Evolutionary conservation across 2,113 vertebrate species (phyloP), one percentile per base, ranked within the genome.

Genomic region (Cettia cetti): DNA sequence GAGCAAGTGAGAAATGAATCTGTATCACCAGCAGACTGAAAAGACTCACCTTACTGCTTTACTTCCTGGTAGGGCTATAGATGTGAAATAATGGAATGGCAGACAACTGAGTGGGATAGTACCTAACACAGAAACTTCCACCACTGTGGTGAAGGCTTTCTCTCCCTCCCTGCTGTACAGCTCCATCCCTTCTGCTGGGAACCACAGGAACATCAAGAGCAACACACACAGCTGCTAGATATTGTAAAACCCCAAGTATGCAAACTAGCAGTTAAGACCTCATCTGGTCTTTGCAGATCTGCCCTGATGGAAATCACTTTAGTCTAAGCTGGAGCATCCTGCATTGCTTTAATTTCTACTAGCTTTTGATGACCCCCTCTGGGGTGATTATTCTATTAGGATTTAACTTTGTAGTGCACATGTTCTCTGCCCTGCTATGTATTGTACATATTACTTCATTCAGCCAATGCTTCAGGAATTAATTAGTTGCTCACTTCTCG

Each of bases 311-410:
- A 77, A 93, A 77, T 86, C n/a, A 49, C 47, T 91, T 82, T 57
- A 72, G 37, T 28, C 31, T 35, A 86, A 90, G 16, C 33, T 45
- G 52, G 17, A 86, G n/a, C 7, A 72, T 42, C 33, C 35, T 63
- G 45, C 49, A 37, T 39, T 83, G 21, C 71, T 92, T 77, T 83
- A 70, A 86, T 81, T 92, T 94, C 57, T 76, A 19, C 53, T 47
- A 40, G 53, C 13, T 64, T 82, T 96, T 72, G 57, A 89, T 56
- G 30, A 53, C 9, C 15, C 30, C 12, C 26, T 57, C 47, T 74
- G 60, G 60, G 35, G 33, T 59, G 74, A 64, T 89, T 93, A 60
- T 59, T 79, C 57, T 69, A 31, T 71, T 75, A 79, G 57, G 33
- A 91, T 1, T 78, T 76, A 82, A 79, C 57, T 82, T 77, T 11